These are phyloP conservation scores for Sciaenops ocellatus DNA, from an alignment of 2,797 vertebrate genomes.

Conservation along the genomic window DNA sequence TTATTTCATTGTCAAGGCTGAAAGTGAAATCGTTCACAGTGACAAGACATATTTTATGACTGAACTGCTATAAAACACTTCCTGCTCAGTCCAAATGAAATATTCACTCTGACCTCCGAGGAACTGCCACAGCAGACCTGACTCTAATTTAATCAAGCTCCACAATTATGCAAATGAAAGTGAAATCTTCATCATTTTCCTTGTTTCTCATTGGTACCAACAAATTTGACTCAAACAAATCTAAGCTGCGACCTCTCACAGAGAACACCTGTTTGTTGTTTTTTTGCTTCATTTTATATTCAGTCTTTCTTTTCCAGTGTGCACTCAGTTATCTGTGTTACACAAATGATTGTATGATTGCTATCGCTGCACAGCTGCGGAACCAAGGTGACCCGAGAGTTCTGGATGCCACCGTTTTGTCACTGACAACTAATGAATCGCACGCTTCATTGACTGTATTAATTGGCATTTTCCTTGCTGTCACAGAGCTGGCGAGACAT, in stretches of 20 bases:
- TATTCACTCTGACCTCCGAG: background rate
- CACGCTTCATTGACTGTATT: slow-evolving; percentile 49
- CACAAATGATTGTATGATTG: slow-evolving; percentile 69
- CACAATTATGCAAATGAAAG: slow-evolving; percentile 31
- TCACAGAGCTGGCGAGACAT: slow-evolving; percentile 29
- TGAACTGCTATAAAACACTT: slow-evolving; percentile 32
- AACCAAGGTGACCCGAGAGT: slow-evolving; percentile 50
- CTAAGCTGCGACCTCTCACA: slow-evolving; percentile 25
- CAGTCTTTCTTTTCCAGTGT: slow-evolving; percentile 20
- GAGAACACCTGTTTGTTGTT: background rate
- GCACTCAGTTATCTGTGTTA: slow-evolving; percentile 54
- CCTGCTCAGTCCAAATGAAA: slow-evolving; percentile 26
- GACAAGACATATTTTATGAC: slow-evolving; percentile 1
- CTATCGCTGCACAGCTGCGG: slow-evolving; percentile 64
- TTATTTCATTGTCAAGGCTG: slow-evolving; percentile 17
- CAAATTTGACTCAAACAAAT: slow-evolving; percentile 31
- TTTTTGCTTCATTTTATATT: background rate
- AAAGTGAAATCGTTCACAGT: background rate
- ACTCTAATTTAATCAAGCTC: slow-evolving; percentile 18
- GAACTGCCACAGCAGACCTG: slow-evolving; percentile 30
- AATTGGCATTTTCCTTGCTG: slow-evolving; percentile 56
- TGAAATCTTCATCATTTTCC: slow-evolving; percentile 21
- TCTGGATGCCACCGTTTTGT: slow-evolving; percentile 56
- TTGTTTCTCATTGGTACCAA: slow-evolving; percentile 32
- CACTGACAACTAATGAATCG: slow-evolving; percentile 50